Conservation (phyloP, 35 echinoderm and acorn worm species). For the Amphiura filiformis region DNA sequence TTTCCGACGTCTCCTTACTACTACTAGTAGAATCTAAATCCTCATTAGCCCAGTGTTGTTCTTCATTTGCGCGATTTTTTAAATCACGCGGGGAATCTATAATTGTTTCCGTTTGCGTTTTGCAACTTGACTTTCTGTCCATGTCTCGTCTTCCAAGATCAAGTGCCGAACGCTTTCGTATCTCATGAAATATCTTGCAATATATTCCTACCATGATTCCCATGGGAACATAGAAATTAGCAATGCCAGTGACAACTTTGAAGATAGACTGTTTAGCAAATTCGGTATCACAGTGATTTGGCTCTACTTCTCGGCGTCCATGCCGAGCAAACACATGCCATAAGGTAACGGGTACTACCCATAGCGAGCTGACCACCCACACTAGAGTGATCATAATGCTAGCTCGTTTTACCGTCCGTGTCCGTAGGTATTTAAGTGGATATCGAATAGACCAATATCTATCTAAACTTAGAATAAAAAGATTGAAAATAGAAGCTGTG, state of each 20-base stretch:
- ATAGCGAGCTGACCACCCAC: constrained; percentile 57
- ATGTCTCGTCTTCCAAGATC: constrained; percentile 65
- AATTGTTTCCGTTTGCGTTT: background rate
- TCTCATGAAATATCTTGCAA: constrained; percentile 83
- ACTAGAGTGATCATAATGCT: constrained; percentile 85
- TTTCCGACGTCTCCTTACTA: constrained; percentile 73
- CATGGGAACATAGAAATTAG: constrained; percentile 96
- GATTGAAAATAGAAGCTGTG: constrained; percentile 97
- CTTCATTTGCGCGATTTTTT: background rate
- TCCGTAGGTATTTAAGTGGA: constrained; percentile 90
- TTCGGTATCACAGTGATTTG: constrained; percentile 80
- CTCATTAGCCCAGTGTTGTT: background rate
- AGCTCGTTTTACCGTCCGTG: constrained; percentile 82
- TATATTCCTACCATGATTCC: constrained; percentile 74
- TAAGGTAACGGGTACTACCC: constrained; percentile 72
- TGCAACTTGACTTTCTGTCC: constrained; percentile 29
- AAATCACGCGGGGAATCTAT: background rate
- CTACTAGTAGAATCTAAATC: constrained; percentile 55
- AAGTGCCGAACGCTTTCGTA: constrained; percentile 68
- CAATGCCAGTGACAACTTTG: constrained; percentile 82
- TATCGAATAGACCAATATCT: constrained; percentile 95
- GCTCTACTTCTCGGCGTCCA: constrained; percentile 37
- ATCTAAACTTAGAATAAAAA: constrained; percentile 89
- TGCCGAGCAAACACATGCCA: constrained; percentile 71
- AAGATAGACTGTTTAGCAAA: constrained; percentile 65